phyloP scores from a whole-genome alignment of 2,888 invertebrate genomes.

The Drosophila meridiana region DNA sequence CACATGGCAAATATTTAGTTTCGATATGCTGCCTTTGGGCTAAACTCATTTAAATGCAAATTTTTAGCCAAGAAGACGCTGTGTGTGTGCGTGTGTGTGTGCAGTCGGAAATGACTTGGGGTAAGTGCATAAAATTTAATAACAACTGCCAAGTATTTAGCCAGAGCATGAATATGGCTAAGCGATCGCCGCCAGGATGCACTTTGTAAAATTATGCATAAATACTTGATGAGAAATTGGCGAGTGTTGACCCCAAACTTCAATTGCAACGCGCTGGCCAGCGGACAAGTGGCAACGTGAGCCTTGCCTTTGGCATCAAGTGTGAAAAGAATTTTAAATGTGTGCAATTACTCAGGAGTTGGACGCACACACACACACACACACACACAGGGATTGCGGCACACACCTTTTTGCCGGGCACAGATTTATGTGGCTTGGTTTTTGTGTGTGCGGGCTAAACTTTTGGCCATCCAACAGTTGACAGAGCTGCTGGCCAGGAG shows the following conservation, averaged over 20 bases:
- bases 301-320: conserved; percentile 65
- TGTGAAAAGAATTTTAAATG: conserved; percentile 79
- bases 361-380: conserved; percentile 17
- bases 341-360: conserved; percentile 76
- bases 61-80: conserved; percentile 61
- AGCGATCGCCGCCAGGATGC: conserved; percentile 46
- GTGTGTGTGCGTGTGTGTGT: conserved; percentile 5
- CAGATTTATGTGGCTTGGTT: conserved; percentile 61
- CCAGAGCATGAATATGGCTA: conserved; percentile 28
- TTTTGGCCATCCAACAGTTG: conserved; percentile 64
- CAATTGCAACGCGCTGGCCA: conserved; percentile 43
- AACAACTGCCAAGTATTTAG: conserved; percentile 71
- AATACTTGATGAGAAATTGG: conserved; percentile 67
- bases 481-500: conserved; percentile 37
- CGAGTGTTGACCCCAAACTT: conserved; percentile 64
- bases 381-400: neutral
- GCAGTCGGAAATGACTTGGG: conserved; percentile 65
- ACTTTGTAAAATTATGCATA: conserved; percentile 73
- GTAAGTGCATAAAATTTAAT: conserved; percentile 77
- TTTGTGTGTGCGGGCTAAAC: conserved; percentile 34
- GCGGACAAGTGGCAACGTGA: conserved; percentile 29
- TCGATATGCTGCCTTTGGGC: conserved; percentile 79
- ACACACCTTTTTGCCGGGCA: conserved; percentile 56
- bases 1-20: conserved; percentile 75
- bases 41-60: conserved; percentile 80